Evolutionary conservation across 2,113 vertebrate genomes (phyloP), one percentile per base, ranked within the genome.

Genomic region (Epinephelus cyanopodus): DNA sequence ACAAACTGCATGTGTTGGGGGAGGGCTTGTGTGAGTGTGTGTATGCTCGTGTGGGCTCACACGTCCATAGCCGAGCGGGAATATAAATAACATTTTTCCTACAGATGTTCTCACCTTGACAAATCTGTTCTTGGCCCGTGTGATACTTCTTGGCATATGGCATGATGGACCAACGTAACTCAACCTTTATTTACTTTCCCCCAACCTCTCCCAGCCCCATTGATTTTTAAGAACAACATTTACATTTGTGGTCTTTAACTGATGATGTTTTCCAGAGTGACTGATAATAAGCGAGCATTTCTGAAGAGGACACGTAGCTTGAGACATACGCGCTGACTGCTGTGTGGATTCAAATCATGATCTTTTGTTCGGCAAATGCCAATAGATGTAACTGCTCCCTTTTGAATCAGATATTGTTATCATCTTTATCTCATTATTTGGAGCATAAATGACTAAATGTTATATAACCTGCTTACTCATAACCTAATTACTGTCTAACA

Each of bases 31-130:
- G 83, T 83, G 90, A 74, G 77, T 79, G 74, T 79, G 64, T 67
- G 54, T 74, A 21, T 52, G 76, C 72, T 85, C 72, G 23, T 88
- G 79, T 80, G 81, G 87, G 82, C 77, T 88, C 85, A 83, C 77
- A 87, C 88, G 83, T 90, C 87, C 83, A 85, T 85, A 83, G 85
- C 77, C 10, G 80, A 90, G 83, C 56, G 0, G 50, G 68, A 87
- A 81, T 93, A 93, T 93, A 94, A 94, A 93, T 94, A 93, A 90
- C 58, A 92, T 88, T 92, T 92, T 93, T 92, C 92, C 92, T 93
- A 93, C 93, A 92, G 90, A 94, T 93, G 93, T 93, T 92, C 90
- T 93, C 85, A 88, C 91, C 91, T 93, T 92, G 85, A 91, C 87
- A 87, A 88, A 93, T 92, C 90, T 87, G 85, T 81, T 87, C 57